Base-by-base conservation (phyloP, 2,797 vertebrate genomes). In the Melanotaenia maccullochi region DNA sequence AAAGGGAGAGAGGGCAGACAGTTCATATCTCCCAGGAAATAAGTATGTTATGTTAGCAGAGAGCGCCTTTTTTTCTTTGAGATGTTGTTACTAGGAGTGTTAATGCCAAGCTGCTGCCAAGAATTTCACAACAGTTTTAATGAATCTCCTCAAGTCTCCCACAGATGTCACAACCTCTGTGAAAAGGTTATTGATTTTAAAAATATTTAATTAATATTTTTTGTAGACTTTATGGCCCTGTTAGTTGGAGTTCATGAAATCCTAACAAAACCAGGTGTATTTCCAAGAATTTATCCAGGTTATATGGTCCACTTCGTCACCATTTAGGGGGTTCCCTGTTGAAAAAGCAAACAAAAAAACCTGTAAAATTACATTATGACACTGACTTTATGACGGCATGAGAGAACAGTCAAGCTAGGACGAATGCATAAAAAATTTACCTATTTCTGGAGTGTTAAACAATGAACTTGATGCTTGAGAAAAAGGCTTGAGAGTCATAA, bases 161-260 rank as follows among this genome's bases (percentile, higher is more conserved):
- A 61, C 73, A 73, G 74, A 82, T 78, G 65, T 75, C 40, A 68
- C 63, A 52, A 24, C 74, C 71, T 75, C 60, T 12, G 2, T 51
- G 63, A 74, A 68, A 54, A 59, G 65, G 47, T 65, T 71, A 79
- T 82, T 76, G 74, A 86, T 82, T 76, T 81, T 76, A 73, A 85
- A 66, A 74, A 71, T 73, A 81, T 68, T 63, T 61, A 75, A 81
- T 83, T 83, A 65, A 73, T 77, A 52, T 62, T 76, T 83, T 68
- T 33, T 57, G 40, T 68, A 76, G 30, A 30, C n/a, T 66, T 63
- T 9, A 36, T 72, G 66, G 66, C 52, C 49, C 62, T 42, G n/a
- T 76, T 9, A 54, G n/a, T 67, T 81, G 33, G 20, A 42, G 18
- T 25, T 3, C 66, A 8, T 71, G 14, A 58, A 68, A 57, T 54